Percentiles rank a stretch among this genome's conserved stretches.
These are phyloP conservation scores for Hetaerina titia DNA, from an alignment of 2,888 invertebrate genomes.

Conservation along the genomic window DNA sequence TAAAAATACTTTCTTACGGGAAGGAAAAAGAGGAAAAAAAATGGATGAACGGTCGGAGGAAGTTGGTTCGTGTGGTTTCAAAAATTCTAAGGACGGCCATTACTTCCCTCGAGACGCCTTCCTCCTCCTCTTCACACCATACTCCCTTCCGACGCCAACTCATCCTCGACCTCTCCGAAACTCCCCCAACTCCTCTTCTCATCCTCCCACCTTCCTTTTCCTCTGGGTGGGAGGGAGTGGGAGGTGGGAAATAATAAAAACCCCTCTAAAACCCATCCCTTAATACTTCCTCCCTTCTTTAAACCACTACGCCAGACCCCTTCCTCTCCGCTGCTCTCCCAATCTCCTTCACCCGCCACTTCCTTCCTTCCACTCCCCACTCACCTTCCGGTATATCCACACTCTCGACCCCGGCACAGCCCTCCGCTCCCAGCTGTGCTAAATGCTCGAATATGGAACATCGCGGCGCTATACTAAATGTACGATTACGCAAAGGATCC, in stretches of 20 bases:
- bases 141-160: not conserved
- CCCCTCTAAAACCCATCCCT: constrained; percentile 25
- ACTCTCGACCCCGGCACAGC: not conserved
- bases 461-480: no score
- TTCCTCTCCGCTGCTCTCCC: not conserved
- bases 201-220: not conserved
- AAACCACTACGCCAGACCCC: not conserved
- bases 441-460: no score
- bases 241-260: not conserved
- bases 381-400: not conserved
- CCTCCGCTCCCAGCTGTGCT: no score
- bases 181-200: not conserved
- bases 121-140: no score
- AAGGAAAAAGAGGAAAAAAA: not conserved
- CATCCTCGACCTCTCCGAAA: not conserved
- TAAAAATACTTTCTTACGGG: not conserved
- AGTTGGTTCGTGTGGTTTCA: constrained; percentile 32
- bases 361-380: not conserved
- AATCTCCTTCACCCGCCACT: not conserved
- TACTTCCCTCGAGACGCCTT: not conserved
- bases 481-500: no score
- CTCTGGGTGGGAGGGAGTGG: not conserved
- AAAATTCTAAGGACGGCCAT: constrained; percentile 15
- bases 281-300: not conserved
- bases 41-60: constrained; percentile 12